phyloP scores from a whole-genome alignment of 2,797 vertebrate species.

The Ispidina lecontei region DNA sequence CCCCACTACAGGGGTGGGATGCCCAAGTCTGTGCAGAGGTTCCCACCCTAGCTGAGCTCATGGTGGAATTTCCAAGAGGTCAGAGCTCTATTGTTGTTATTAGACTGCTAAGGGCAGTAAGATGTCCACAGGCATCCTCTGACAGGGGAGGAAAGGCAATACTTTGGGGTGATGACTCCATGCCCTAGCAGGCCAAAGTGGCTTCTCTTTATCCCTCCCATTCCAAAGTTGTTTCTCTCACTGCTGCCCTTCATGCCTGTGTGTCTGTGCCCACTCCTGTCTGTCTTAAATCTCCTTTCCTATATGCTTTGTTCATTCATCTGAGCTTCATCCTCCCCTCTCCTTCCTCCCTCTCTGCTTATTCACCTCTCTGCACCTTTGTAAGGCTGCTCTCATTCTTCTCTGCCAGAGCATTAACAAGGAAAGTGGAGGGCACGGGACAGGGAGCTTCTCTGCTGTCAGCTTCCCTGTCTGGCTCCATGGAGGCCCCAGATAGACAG shows the following conservation, averaged over 20 bases:
- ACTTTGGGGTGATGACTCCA: not conserved
- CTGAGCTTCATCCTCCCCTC: not conserved
- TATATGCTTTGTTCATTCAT: not conserved
- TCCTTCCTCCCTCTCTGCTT: not conserved
- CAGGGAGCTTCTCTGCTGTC: conserved; percentile 4
- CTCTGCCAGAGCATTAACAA: conserved; percentile 48
- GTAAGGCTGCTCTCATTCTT: conserved; percentile 49
- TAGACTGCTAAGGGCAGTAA: not conserved
- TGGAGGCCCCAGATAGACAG: conserved; percentile 12
- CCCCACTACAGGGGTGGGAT: not conserved
- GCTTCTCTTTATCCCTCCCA: not conserved
- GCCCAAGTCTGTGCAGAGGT: not conserved
- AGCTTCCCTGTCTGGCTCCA: conserved; percentile 59
- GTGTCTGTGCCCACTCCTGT: not conserved
- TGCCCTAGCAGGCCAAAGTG: not conserved
- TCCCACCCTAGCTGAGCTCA: not conserved
- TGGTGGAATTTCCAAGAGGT: not conserved
- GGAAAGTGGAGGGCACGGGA: conserved; percentile 1
- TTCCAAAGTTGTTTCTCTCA: not conserved
- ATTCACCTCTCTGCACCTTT: not conserved
- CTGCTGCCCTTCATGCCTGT: not conserved
- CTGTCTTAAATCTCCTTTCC: not conserved
- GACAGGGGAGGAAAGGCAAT: not conserved
- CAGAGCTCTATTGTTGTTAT: not conserved
- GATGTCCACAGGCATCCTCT: not conserved